A percentile compares a stretch with the other conserved stretches of the same genome.
These are phyloP conservation scores for Dreissena rostriformis DNA, from an alignment of 1,140 invertebrate genomes.

Conservation along the genomic window DNA sequence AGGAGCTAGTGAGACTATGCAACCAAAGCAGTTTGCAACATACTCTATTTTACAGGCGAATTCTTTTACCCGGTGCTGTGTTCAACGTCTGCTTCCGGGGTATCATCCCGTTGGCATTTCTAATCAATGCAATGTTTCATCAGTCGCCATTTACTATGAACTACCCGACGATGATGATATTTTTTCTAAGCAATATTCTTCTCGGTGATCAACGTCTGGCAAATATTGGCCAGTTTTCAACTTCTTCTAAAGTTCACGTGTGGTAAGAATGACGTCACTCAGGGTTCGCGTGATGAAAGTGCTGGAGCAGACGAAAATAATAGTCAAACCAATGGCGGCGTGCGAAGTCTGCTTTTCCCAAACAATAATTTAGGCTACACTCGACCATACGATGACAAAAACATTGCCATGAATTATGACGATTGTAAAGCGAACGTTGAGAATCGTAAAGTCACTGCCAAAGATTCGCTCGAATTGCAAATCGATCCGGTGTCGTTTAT, in stretches of 20 bases:
- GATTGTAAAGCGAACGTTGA: slow-evolving; percentile 60
- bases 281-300: not conserved
- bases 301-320: not conserved
- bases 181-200: slow-evolving; percentile 67
- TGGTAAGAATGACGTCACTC: slow-evolving; percentile 7
- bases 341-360: slow-evolving; percentile 12
- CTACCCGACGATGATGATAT: slow-evolving; percentile 59
- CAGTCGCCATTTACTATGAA: slow-evolving; percentile 63
- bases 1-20: slow-evolving; percentile 52
- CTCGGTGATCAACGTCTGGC: slow-evolving; percentile 67
- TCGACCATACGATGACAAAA: slow-evolving; percentile 60
- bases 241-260: slow-evolving; percentile 56
- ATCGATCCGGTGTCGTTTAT: slow-evolving; percentile 33
- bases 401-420: slow-evolving; percentile 48
- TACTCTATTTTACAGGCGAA: slow-evolving; percentile 48
- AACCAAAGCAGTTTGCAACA: slow-evolving; percentile 18
- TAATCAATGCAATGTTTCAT: slow-evolving; percentile 63
- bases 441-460: slow-evolving; percentile 55
- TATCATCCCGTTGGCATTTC: slow-evolving; percentile 57
- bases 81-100: slow-evolving; percentile 55
- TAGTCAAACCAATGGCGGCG: slow-evolving; percentile 5
- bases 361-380: slow-evolving; percentile 63
- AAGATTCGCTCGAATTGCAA: slow-evolving; percentile 25
- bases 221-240: slow-evolving; percentile 59
- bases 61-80: slow-evolving; percentile 53